phyloP scores from a whole-genome alignment of 2,797 vertebrate species.

The Lacerta agilis region DNA sequence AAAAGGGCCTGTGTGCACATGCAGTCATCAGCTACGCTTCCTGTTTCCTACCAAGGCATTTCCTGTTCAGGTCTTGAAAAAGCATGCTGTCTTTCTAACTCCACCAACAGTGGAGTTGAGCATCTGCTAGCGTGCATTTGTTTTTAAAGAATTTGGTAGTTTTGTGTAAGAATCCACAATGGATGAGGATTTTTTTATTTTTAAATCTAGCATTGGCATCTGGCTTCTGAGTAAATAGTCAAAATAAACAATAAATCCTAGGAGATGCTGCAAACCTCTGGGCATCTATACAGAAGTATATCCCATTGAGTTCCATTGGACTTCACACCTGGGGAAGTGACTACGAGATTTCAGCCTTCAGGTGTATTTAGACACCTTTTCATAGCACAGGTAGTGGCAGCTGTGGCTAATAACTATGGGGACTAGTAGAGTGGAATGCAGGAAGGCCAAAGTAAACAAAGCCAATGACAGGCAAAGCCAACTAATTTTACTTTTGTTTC shows the following conservation, averaged over 20 bases:
- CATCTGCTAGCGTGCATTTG: background rate
- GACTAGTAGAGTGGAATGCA: too few species aligned
- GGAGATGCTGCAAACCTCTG: background rate
- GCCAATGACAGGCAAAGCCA: too few species aligned
- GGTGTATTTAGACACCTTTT: background rate
- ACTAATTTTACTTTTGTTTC: too few species aligned
- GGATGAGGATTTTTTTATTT: background rate
- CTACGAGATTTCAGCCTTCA: background rate
- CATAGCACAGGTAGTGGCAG: background rate
- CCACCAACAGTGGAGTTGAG: background rate
- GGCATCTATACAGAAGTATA: background rate
- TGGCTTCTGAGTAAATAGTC: background rate
- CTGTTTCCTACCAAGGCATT: conserved; percentile 62
- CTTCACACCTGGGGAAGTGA: background rate
- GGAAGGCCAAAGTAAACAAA: too few species aligned
- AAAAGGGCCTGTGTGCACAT: background rate
- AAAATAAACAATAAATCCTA: background rate
- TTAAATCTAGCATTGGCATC: background rate
- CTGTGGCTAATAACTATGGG: too few species aligned
- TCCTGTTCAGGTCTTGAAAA: conserved; percentile 61
- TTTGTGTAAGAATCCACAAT: background rate
- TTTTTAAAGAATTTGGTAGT: background rate
- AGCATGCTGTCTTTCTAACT: conserved; percentile 45
- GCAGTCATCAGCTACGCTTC: conserved; percentile 59
- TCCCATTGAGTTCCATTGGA: background rate